A percentile compares a stretch with the other conserved stretches of the same genome.
Evolutionary conservation across 2,797 vertebrate species (phyloP).

Genomic region (Hippoglossus hippoglossus): DNA sequence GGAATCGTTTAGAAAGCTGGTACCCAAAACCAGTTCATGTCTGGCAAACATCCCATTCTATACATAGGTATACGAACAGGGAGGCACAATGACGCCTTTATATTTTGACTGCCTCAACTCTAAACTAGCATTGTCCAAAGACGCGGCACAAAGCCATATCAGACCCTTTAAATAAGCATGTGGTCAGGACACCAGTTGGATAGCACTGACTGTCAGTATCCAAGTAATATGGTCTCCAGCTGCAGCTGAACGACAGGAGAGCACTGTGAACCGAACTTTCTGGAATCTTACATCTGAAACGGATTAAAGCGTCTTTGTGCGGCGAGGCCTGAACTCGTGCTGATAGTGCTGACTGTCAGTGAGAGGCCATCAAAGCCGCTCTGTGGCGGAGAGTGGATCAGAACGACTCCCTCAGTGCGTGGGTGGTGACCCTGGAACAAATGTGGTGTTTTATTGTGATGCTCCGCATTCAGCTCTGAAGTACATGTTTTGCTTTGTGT

Average conservation of each 20-base stretch:
- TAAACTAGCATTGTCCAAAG: conserved; percentile 66
- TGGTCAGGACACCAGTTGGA: conserved; percentile 50
- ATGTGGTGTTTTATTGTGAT: conserved; percentile 27
- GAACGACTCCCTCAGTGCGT: conserved; percentile 24
- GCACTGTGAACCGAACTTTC: conserved; percentile 46
- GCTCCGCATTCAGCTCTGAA: background rate
- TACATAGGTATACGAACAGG: conserved; percentile 55
- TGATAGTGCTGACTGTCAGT: conserved; percentile 49
- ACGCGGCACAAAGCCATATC: conserved; percentile 48
- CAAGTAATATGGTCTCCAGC: conserved; percentile 63
- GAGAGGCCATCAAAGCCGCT: conserved; percentile 47
- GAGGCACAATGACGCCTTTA: conserved; percentile 46
- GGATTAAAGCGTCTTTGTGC: conserved; percentile 61
- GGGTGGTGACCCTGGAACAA: conserved; percentile 29
- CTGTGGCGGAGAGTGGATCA: conserved; percentile 47
- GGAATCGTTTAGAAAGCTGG: conserved; percentile 10
- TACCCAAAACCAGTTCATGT: conserved; percentile 29
- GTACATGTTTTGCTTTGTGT: conserved; percentile 1
- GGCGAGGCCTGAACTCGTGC: conserved; percentile 45
- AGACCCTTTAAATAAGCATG: conserved; percentile 56
- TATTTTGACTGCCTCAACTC: conserved; percentile 70
- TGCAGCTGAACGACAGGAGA: conserved; percentile 63
- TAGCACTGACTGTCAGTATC: conserved; percentile 56
- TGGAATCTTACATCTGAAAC: conserved; percentile 64
- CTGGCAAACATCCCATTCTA: conserved; percentile 45